Percentiles rank a stretch among this genome's conserved stretches.
Evolutionary conservation across 92 coral and sea anemone genomes (phyloP).

Genomic region (Porites evermanni): DNA sequence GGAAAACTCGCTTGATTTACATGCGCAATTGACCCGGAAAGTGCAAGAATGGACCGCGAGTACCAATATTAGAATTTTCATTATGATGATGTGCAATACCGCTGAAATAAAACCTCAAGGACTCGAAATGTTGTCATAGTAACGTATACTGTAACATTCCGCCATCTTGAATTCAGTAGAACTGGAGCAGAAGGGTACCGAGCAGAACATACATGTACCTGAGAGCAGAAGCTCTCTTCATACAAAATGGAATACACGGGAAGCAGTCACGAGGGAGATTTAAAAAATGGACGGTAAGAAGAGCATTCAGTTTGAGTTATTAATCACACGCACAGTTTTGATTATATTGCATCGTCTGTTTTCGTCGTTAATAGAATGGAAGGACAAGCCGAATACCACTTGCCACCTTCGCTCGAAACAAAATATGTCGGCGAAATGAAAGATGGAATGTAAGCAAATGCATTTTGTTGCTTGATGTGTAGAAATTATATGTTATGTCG

Average conservation of each 20-base stretch:
- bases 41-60: background rate
- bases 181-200: too few species aligned
- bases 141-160: background rate
- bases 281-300: constrained; percentile 91
- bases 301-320: background rate
- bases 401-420: constrained; percentile 87
- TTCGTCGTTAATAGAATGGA: constrained; percentile 74
- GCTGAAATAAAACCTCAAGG: background rate
- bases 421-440: constrained; percentile 97
- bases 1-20: background rate
- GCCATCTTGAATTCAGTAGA: constrained; percentile 13
- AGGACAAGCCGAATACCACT: constrained; percentile 87
- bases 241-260: constrained; percentile 94
- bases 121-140: constrained; percentile 18
- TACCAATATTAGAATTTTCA: background rate
- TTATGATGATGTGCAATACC: background rate
- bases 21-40: constrained; percentile 6
- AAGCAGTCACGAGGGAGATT: constrained; percentile 90
- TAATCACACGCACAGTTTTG: background rate
- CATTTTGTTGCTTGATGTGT: background rate
- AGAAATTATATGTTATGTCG: background rate
- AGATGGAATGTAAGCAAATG: constrained; percentile 92
- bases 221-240: too few species aligned
- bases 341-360: background rate
- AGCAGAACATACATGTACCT: too few species aligned